These are phyloP conservation scores for Herpetotheres cachinnans DNA, from an alignment of 2,113 vertebrate genomes.

Conservation along the genomic window DNA sequence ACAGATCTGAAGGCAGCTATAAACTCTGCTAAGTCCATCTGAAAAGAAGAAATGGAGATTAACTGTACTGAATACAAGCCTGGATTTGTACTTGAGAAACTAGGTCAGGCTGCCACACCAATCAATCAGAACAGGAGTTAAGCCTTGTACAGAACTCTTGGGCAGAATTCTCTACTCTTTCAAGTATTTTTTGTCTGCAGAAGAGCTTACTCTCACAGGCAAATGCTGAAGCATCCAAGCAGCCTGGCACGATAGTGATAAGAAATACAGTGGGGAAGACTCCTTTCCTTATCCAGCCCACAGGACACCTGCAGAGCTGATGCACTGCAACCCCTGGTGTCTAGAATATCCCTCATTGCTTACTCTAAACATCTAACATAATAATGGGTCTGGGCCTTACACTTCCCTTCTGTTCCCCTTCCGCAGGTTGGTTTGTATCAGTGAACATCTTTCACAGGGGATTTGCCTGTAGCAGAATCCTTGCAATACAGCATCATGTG, in stretches of 20 bases:
- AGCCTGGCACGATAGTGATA: neutral
- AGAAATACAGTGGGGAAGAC: neutral
- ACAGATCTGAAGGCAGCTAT: neutral
- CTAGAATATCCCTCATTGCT: neutral
- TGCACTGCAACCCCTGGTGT: neutral
- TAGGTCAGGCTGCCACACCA: conserved; percentile 11
- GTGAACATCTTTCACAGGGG: neutral
- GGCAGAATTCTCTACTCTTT: neutral
- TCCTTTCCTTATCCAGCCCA: neutral
- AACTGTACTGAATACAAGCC: neutral
- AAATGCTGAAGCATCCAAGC: neutral
- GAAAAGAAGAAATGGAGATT: conserved; percentile 9
- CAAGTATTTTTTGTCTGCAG: neutral
- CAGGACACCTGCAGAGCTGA: neutral
- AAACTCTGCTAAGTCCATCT: neutral
- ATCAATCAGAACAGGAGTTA: neutral
- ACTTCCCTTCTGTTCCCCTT: neutral
- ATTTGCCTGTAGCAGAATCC: neutral
- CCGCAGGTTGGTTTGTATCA: neutral
- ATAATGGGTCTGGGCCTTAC: neutral
- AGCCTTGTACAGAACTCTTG: neutral
- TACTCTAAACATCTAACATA: neutral
- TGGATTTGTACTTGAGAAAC: neutral
- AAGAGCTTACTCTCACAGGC: neutral
- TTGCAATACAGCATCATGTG: neutral